Evolutionary conservation across 2,888 invertebrate species (phyloP).

Genomic region (Chaetogeoica ovagalla): DNA sequence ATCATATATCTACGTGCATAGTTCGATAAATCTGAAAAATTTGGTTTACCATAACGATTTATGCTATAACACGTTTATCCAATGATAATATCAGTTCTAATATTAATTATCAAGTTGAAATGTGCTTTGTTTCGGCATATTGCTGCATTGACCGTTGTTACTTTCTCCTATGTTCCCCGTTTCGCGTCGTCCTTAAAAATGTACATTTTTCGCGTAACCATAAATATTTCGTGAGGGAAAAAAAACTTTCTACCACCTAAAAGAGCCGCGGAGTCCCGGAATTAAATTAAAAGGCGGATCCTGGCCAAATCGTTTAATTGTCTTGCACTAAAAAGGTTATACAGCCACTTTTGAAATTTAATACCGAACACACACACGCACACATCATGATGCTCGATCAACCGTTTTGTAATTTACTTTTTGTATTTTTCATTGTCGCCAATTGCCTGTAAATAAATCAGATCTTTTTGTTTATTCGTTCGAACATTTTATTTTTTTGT

Average conservation of each 20-base stretch:
- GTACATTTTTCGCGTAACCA: not conserved
- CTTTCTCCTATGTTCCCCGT: not conserved
- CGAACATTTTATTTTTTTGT: too few relatives aligned
- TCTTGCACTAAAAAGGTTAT: not conserved
- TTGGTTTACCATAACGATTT: too few relatives aligned
- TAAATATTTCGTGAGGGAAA: not conserved
- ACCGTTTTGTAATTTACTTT: not conserved
- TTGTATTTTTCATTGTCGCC: not conserved
- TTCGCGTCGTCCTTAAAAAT: not conserved
- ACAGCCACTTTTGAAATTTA: not conserved
- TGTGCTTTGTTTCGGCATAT: not conserved
- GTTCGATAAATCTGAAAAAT: too few relatives aligned
- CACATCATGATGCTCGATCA: too few relatives aligned
- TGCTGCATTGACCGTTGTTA: too few relatives aligned
- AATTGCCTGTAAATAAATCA: not conserved
- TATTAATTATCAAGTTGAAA: not conserved
- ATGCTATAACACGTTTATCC: too few relatives aligned
- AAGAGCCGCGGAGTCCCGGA: not conserved
- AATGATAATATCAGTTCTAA: too few relatives aligned
- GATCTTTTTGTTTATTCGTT: too few relatives aligned
- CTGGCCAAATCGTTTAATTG: conserved; percentile 2
- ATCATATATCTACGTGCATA: too few relatives aligned
- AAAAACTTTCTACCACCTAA: not conserved
- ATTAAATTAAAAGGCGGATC: conserved; percentile 1
- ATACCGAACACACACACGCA: not conserved